phyloP scores from a whole-genome alignment of 2,113 vertebrate genomes.

The Xyliphius kryptos region DNA sequence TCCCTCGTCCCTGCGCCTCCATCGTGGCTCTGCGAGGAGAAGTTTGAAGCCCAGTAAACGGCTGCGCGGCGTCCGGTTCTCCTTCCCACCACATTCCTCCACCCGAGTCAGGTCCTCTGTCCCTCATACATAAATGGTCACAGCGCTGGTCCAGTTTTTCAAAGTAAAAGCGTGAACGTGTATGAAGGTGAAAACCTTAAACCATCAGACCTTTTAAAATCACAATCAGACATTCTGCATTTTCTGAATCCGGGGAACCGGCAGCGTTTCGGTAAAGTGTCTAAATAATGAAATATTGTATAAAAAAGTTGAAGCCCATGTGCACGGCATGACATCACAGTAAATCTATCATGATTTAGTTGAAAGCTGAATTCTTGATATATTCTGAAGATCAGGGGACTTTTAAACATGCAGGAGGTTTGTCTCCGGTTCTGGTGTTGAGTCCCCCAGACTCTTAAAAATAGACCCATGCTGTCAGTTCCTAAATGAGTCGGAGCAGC shows the following conservation, averaged over 20 bases:
- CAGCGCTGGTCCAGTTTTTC: conserved; percentile 56
- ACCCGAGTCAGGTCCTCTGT: not conserved
- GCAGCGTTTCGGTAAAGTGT: no score
- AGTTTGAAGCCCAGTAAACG: not conserved
- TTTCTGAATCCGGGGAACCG: no score
- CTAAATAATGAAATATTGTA: no score
- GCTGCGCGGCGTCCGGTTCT: conserved; percentile 1
- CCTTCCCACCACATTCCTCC: not conserved
- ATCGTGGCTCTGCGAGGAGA: conserved; percentile 43
- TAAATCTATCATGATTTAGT: no score
- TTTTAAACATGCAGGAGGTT: conserved; percentile 49
- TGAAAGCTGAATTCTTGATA: not conserved
- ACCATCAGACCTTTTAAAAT: not conserved
- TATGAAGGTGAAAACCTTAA: not conserved
- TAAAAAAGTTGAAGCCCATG: no score
- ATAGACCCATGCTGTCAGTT: conserved; percentile 61
- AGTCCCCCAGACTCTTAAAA: conserved; percentile 54
- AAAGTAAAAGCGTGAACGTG: conserved; percentile 63
- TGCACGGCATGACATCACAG: no score
- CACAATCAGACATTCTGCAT: not conserved
- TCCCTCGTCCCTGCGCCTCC: conserved; percentile 60
- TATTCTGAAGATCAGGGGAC: conserved; percentile 31
- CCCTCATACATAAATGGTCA: not conserved
- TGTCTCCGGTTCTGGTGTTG: conserved; percentile 9
- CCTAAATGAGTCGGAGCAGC: conserved; percentile 73